Evolutionary conservation across 2,888 invertebrate genomes (phyloP).

Genomic region (Callyntrura guangdongensis): DNA sequence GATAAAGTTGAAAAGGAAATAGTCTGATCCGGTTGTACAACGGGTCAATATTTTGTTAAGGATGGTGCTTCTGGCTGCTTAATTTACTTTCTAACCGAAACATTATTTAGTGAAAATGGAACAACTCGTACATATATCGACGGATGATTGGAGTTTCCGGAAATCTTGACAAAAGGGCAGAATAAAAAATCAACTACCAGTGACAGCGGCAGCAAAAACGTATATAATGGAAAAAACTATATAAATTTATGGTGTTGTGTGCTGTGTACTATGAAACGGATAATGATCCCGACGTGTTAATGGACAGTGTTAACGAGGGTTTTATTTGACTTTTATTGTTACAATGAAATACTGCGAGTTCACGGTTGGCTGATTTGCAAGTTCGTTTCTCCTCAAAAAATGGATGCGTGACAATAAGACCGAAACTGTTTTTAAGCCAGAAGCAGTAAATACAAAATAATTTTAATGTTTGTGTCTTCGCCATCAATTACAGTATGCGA

Average conservation of each 20-base stretch:
- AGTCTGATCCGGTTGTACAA: not conserved
- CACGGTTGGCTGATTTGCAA: not conserved
- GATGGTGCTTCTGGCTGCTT: not conserved
- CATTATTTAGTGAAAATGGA: constrained; percentile 2
- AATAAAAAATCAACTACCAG: not conserved
- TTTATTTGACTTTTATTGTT: not conserved
- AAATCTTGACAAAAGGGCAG: constrained; percentile 23
- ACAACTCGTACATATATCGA: not conserved
- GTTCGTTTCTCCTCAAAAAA: not conserved
- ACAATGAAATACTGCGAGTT: not conserved
- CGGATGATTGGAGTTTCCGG: not conserved
- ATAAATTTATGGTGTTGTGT: not conserved
- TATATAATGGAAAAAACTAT: not conserved
- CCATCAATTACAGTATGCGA: no score
- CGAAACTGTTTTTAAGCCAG: no score
- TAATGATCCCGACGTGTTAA: not conserved
- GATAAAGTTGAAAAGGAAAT: not conserved
- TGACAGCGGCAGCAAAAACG: not conserved
- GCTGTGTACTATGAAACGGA: not conserved
- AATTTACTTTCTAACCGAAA: no score
- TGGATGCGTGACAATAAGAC: no score
- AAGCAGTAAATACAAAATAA: no score
- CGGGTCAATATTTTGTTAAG: not conserved
- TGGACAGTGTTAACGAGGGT: not conserved
- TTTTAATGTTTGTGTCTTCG: no score